phyloP scores from a whole-genome alignment of 2,888 invertebrate genomes.

The Palloptera scutellata region DNA sequence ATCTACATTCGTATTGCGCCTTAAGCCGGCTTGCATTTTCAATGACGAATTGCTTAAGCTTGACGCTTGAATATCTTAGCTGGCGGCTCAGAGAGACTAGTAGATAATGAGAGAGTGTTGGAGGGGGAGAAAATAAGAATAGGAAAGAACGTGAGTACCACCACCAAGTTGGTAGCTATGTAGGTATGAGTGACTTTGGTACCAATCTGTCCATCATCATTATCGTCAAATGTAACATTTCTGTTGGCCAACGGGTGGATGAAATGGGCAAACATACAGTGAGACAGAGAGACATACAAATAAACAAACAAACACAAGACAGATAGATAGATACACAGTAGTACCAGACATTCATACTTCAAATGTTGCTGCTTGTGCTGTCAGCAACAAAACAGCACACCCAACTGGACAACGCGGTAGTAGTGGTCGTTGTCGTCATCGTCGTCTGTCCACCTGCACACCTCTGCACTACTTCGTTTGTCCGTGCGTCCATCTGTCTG shows the following conservation, averaged over 20 bases:
- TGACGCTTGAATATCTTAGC: too few species aligned
- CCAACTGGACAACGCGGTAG: neutral
- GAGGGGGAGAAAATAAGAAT: neutral
- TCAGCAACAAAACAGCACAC: too few species aligned
- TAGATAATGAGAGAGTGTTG: neutral
- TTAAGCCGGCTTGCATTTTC: constrained; percentile 22
- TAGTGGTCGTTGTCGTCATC: neutral
- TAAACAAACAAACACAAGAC: too few species aligned
- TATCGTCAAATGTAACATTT: constrained; percentile 53
- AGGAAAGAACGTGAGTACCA: constrained; percentile 17
- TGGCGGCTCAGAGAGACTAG: constrained; percentile 11
- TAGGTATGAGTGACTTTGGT: constrained; percentile 53
- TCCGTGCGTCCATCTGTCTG: too few species aligned
- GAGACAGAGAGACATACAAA: too few species aligned
- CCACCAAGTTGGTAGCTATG: neutral
- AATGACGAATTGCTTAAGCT: constrained; percentile 26
- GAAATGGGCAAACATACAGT: too few species aligned
- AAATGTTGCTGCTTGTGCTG: too few species aligned
- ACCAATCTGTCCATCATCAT: constrained; percentile 63
- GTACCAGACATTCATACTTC: too few species aligned
- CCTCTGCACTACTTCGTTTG: too few species aligned
- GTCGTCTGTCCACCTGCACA: too few species aligned
- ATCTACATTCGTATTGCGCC: constrained; percentile 4
- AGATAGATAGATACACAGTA: too few species aligned
- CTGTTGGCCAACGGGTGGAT: too few species aligned